Conservation (phyloP, 2,888 invertebrate genomes). For the Parelbella ahira region DNA sequence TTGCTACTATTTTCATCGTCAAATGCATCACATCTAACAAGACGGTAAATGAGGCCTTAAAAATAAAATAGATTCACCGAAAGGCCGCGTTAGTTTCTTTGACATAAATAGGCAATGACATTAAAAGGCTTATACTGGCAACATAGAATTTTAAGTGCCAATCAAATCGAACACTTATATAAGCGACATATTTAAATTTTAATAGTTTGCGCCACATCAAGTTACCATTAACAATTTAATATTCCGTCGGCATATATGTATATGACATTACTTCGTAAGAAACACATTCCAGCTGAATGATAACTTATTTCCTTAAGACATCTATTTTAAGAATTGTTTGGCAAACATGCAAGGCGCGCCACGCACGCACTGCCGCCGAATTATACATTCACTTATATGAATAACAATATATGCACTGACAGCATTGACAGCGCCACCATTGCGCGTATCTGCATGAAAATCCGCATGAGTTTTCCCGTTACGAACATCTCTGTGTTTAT, state of each 20-base stretch:
- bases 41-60: no score
- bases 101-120: no score
- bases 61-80: no score
- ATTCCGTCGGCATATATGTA: slow-evolving; percentile 15
- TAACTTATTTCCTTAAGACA: slow-evolving; percentile 23
- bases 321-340: slow-evolving; percentile 25
- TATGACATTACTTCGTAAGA: slow-evolving; percentile 25
- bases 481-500: slow-evolving; percentile 12
- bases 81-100: no score
- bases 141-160: no score
- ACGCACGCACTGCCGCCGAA: slow-evolving; percentile 22
- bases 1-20: no score
- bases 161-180: no score
- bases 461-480: slow-evolving; percentile 22
- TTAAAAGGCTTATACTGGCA: no score
- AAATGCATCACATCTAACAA: no score
- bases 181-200: no score
- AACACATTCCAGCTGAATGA: slow-evolving; percentile 21
- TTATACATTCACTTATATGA: slow-evolving; percentile 24
- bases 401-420: slow-evolving; percentile 23
- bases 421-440: slow-evolving; percentile 11
- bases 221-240: slow-evolving; percentile 22
- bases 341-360: slow-evolving; percentile 21
- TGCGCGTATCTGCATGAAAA: slow-evolving; percentile 23
- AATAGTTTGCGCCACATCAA: slow-evolving; percentile 18